Conservation (phyloP, 2,888 invertebrate species). For the Platycheirus albimanus region DNA sequence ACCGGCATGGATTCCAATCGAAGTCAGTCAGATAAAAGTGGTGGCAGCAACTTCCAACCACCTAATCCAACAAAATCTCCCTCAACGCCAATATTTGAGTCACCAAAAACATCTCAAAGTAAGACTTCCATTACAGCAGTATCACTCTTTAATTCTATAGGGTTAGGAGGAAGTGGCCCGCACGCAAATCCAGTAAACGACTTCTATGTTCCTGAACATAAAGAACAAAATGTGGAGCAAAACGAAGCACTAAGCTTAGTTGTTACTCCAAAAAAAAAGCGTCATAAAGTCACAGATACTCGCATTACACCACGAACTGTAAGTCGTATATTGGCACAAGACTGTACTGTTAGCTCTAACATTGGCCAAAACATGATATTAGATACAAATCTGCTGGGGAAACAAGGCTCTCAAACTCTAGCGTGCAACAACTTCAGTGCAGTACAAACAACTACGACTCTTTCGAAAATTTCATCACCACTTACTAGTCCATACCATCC, state of each 20-base stretch:
- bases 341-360: conserved; percentile 89
- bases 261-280: conserved; percentile 97
- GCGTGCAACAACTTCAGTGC: conserved; percentile 63
- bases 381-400: conserved; percentile 80
- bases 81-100: conserved; percentile 90
- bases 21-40: conserved; percentile 80
- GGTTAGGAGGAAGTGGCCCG: conserved; percentile 82
- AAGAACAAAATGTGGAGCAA: conserved; percentile 90
- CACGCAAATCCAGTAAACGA: conserved; percentile 81
- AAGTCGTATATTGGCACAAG: conserved; percentile 92
- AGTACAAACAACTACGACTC: conserved; percentile 83
- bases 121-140: conserved; percentile 84
- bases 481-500: conserved; percentile 84
- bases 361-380: conserved; percentile 78
- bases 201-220: conserved; percentile 85
- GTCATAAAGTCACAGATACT: conserved; percentile 98
- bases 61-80: conserved; percentile 88
- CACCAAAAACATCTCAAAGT: conserved; percentile 90
- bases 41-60: conserved; percentile 84
- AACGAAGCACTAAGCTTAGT: conserved; percentile 97
- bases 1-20: conserved; percentile 79
- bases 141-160: conserved; percentile 87
- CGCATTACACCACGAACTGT: conserved; percentile 95
- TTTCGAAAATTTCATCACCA: conserved; percentile 86
- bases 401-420: conserved; percentile 75